phyloP scores from a whole-genome alignment of 1,140 invertebrate species.

The Ostrea edulis region DNA sequence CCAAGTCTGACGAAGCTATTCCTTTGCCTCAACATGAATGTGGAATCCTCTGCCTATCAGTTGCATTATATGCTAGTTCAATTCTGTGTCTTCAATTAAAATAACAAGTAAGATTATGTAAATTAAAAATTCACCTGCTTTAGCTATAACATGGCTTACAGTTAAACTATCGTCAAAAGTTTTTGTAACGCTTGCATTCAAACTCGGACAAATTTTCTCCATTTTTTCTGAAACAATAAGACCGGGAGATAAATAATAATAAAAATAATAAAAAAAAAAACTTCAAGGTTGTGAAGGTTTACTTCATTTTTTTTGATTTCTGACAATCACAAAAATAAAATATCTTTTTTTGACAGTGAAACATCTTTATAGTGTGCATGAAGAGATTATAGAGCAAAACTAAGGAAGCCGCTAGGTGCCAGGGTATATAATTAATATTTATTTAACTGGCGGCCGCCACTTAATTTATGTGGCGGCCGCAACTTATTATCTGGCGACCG shows the following conservation, averaged over 20 bases:
- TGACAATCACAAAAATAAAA: not conserved
- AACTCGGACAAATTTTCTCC: not conserved
- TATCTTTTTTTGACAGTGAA: too few species aligned
- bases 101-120: too few species aligned
- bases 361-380: too few species aligned
- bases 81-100: not conserved
- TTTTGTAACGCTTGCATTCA: not conserved
- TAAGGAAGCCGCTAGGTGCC: too few species aligned
- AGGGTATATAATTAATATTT: too few species aligned
- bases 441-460: too few species aligned
- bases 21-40: not conserved
- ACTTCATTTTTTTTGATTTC: not conserved
- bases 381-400: too few species aligned
- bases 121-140: not conserved
- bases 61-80: not conserved
- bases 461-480: too few species aligned
- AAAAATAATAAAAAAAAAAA: too few species aligned
- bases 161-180: not conserved
- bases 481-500: too few species aligned
- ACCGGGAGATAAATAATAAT: not conserved
- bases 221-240: not conserved
- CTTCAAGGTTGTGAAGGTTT: not conserved
- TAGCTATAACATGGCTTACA: slow-evolving; percentile 6
- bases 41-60: not conserved
- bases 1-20: not conserved